phyloP scores from a whole-genome alignment of 2,797 vertebrate species.

The Pyrrhura leucotis region DNA sequence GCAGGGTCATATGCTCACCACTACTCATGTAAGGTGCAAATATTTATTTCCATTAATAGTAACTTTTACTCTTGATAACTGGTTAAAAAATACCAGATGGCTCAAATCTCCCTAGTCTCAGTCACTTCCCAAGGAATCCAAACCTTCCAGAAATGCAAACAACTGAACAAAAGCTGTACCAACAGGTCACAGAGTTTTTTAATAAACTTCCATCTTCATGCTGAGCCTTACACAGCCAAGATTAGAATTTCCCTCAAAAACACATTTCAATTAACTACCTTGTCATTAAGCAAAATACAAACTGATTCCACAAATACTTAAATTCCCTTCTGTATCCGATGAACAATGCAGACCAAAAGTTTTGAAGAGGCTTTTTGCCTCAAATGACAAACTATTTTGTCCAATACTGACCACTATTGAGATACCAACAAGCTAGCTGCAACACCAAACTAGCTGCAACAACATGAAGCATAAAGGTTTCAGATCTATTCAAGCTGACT shows the following conservation, averaged over 20 bases:
- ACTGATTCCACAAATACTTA: neutral
- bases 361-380: neutral
- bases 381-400: neutral
- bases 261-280: neutral
- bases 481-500: neutral
- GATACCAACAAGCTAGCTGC: neutral
- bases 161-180: neutral
- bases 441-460: neutral
- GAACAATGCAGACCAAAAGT: neutral
- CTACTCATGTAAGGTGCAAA: neutral
- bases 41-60: neutral
- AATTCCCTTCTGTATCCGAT: neutral
- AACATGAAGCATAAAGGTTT: neutral
- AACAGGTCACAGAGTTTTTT: neutral
- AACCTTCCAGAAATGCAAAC: neutral
- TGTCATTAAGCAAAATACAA: neutral
- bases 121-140: neutral
- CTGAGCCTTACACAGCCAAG: neutral
- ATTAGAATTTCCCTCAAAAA: neutral
- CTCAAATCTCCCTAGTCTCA: neutral
- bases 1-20: neutral
- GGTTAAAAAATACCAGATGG: neutral
- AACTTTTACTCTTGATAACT: neutral
- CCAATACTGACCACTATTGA: neutral
- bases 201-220: neutral